A percentile compares a stretch with the other conserved stretches of the same genome.
Evolutionary conservation across 2,113 vertebrate species (phyloP).

Genomic region (Phaethon lepturus): DNA sequence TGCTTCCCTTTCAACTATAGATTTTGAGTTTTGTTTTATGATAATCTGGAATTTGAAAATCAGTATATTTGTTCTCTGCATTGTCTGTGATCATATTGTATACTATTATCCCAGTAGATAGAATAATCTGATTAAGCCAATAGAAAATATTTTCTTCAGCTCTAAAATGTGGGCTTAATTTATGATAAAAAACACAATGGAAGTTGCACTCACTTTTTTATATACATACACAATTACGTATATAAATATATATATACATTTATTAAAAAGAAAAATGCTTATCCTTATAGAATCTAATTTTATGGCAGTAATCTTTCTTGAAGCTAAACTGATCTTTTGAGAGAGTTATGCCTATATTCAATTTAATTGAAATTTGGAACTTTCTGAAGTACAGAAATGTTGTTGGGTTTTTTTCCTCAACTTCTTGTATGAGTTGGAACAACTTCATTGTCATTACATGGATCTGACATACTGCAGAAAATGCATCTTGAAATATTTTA

Average conservation of each 20-base stretch:
- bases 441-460: neutral
- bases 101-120: neutral
- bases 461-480: constrained; percentile 24
- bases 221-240: neutral
- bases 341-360: neutral
- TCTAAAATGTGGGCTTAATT: neutral
- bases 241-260: too few species aligned
- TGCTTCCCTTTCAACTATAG: neutral
- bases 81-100: neutral
- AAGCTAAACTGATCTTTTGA: neutral
- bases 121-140: neutral
- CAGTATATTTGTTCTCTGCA: neutral
- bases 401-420: neutral
- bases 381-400: constrained; percentile 14
- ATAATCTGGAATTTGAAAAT: neutral
- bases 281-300: neutral
- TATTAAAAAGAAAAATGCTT: neutral
- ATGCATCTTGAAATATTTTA: constrained; percentile 47
- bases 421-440: constrained; percentile 15
- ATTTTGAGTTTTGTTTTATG: neutral
- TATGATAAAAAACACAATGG: neutral
- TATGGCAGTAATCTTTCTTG: neutral
- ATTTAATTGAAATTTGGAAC: constrained; percentile 31
- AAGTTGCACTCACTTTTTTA: neutral
- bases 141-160: neutral